Evolutionary conservation across 2,113 vertebrate genomes (phyloP), one percentile per base, ranked within the genome.

Genomic region (Vicugna pacos): DNA sequence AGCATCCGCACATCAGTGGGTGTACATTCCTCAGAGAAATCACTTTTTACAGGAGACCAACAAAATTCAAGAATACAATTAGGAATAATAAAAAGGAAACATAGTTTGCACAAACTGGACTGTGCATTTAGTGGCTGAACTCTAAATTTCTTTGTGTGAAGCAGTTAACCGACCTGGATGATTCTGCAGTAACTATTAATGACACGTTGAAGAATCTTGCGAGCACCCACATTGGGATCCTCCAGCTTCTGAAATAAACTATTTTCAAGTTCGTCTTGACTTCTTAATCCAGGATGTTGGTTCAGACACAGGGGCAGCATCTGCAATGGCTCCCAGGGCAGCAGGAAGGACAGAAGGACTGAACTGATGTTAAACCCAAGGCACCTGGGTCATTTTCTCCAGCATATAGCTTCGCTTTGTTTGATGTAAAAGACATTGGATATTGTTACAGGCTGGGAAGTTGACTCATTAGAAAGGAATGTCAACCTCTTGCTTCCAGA

Each of bases 361-460:
- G 60, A 89, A 82, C 11, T 5, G 35, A 14, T 56, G 10, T 3
- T 64, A 72, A 92, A 70, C 4, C 24, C 6, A 73, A 69, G 75
- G 12, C 2, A 38, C 1, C 5, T 0, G 15, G 4, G 10, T 38
- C 56, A 79, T 80, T 92, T 83, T 92, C 52, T 95, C 13, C 32
- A 92, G 14, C 3, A 30, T 26, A 56, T 15, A 26, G 13, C 24
- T 95, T 83, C 32, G 38, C 64, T 80, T 65, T 89, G 38, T 30
- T 89, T 85, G 48, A 91, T 91, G 72, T 85, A n/a, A 94, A 95
- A 75, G 86, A 30, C 93, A 75, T 69, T 32, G 64, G 88, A 81
- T 70, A 54, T 54, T 87, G 54, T 65, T 77, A 60, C 2, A 50
- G 30, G 13, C 12, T 76, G 17, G 35, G 82, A 94, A 88, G 8